A percentile compares a stretch with the other conserved stretches of the same genome.
Conservation (phyloP, 23 tunicate species). For the Trididemnum nubilum region DNA sequence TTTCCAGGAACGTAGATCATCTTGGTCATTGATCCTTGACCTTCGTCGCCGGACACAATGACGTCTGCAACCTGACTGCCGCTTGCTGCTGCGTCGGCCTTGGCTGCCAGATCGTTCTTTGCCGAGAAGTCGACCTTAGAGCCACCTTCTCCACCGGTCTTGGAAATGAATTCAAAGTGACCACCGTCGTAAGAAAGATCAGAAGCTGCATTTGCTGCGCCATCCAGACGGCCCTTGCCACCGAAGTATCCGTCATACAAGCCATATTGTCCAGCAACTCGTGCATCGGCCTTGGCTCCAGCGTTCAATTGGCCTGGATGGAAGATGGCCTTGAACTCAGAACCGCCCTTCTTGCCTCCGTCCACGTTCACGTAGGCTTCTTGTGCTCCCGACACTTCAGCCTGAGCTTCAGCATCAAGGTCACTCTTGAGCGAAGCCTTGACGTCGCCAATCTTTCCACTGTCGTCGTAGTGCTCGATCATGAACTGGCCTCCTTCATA, state of each 20-base stretch:
- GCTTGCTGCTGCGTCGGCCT: constrained; percentile 14
- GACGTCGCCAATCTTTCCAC: background rate
- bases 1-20: constrained; percentile 14
- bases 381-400: background rate
- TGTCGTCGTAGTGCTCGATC: constrained; percentile 11
- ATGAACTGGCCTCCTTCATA: background rate
- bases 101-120: constrained; percentile 6
- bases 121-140: background rate
- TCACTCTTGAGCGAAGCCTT: constrained; percentile 25
- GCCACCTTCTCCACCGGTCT: constrained; percentile 14
- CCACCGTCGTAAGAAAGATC: background rate
- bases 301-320: constrained; percentile 12
- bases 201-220: background rate
- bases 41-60: background rate
- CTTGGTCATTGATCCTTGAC: background rate
- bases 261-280: constrained; percentile 5
- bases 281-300: background rate
- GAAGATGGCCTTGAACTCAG: background rate
- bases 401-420: background rate
- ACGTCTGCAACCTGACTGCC: constrained; percentile 25
- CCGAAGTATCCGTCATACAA: background rate
- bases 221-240: constrained; percentile 11
- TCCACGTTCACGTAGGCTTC: constrained; percentile 1
- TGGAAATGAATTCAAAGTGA: constrained; percentile 17
- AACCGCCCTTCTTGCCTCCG: constrained; percentile 31